phyloP scores from a whole-genome alignment of 2,113 vertebrate genomes.

The Apteryx mantelli region DNA sequence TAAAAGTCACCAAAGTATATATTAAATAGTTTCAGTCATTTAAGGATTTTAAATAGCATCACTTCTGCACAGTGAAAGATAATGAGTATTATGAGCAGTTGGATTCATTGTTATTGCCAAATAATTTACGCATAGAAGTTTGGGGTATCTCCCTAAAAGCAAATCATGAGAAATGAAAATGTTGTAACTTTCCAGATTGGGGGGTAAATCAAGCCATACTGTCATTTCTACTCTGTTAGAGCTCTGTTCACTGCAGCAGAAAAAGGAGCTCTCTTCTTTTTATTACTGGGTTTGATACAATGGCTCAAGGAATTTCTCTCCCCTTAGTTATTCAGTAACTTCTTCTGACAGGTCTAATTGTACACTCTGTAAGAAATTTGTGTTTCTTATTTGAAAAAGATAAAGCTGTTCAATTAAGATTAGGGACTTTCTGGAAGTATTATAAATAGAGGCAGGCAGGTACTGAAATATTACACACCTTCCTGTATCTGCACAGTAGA shows the following conservation, averaged over 20 bases:
- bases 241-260: background rate
- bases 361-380: background rate
- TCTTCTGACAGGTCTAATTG: background rate
- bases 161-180: background rate
- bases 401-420: slow-evolving; percentile 42
- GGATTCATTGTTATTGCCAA: background rate
- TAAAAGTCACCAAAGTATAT: background rate
- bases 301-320: background rate
- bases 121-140: background rate
- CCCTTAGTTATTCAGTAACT: slow-evolving; percentile 57
- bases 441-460: background rate
- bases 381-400: slow-evolving; percentile 60
- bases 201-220: background rate
- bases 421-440: background rate
- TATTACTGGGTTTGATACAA: background rate
- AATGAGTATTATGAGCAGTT: background rate
- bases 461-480: background rate
- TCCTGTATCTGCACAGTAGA: background rate
- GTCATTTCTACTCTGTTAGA: background rate
- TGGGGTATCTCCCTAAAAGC: background rate
- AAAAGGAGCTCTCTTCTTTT: background rate
- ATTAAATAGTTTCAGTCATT: background rate
- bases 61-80: background rate
- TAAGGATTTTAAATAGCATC: background rate
- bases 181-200: background rate